A percentile compares a stretch with the other conserved stretches of the same genome.
Conservation (phyloP, 2,113 vertebrate species). For the Stegastes partitus region DNA sequence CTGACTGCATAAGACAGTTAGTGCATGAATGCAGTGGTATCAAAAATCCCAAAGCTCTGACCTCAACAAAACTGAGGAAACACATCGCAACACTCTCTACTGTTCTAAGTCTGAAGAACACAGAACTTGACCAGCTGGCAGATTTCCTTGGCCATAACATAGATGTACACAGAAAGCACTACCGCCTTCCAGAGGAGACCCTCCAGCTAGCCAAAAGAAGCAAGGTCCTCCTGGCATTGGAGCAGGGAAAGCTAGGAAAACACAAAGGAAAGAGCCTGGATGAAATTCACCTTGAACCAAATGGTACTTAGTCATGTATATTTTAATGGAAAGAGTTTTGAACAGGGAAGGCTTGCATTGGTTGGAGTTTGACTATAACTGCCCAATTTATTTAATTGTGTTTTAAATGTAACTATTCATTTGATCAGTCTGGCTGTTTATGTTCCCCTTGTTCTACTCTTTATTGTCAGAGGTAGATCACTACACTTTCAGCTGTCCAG, state of each 20-base stretch:
- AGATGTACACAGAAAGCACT: neutral
- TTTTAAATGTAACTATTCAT: no score
- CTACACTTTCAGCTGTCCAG: no score
- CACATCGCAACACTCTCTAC: conserved; percentile 36
- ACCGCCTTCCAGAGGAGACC: conserved; percentile 20
- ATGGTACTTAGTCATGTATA: neutral
- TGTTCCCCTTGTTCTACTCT: no score
- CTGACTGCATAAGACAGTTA: conserved; percentile 29
- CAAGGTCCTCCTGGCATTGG: no score
- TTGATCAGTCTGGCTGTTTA: no score
- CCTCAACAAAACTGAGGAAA: conserved; percentile 30
- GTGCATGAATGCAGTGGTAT: conserved; percentile 20
- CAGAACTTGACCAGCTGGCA: conserved; percentile 38
- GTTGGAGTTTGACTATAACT: no score
- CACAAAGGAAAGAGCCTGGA: conserved; percentile 41
- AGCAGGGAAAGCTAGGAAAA: conserved; percentile 18
- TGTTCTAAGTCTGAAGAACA: conserved; percentile 23
- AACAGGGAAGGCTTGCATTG: no score
- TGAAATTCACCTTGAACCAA: conserved; percentile 32
- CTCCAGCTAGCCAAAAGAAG: conserved; percentile 24
- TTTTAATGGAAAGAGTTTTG: no score
- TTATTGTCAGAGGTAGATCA: no score
- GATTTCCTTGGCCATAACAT: conserved; percentile 37
- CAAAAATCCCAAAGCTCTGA: conserved; percentile 16
- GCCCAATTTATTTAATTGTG: no score